A percentile compares a stretch with the other conserved stretches of the same genome.
phyloP scores from a whole-genome alignment of 2,888 invertebrate genomes.

The Phengaris alcon region DNA sequence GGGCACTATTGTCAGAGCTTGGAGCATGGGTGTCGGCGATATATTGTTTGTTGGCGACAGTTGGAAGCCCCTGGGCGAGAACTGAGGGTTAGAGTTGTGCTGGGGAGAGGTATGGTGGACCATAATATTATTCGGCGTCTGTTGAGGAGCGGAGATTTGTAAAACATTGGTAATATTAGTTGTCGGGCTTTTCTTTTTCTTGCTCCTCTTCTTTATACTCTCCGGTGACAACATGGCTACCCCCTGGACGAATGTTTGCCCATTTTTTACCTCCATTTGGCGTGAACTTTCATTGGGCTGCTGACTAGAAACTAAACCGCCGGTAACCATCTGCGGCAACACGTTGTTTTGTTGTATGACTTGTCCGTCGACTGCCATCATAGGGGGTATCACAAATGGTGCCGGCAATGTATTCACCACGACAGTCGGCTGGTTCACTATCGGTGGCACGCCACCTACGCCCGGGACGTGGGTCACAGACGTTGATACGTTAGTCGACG shows the following conservation, averaged over 20 bases:
- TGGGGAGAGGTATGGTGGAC: constrained; percentile 73
- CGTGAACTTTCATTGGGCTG: constrained; percentile 69
- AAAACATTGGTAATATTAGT: constrained; percentile 85
- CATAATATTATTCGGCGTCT: constrained; percentile 82
- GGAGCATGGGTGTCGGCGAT: constrained; percentile 84
- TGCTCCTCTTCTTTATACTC: constrained; percentile 81
- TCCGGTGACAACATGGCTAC: constrained; percentile 83
- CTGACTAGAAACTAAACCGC: constrained; percentile 81
- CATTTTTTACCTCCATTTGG: constrained; percentile 78
- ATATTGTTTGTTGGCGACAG: constrained; percentile 84
- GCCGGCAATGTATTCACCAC: constrained; percentile 89
- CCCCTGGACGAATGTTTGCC: constrained; percentile 62
- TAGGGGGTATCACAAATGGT: constrained; percentile 87
- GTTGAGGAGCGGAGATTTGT: constrained; percentile 83
- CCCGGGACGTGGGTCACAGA: constrained; percentile 83
- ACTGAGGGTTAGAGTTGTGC: constrained; percentile 73
- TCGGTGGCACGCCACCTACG: constrained; percentile 81
- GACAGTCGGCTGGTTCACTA: constrained; percentile 87
- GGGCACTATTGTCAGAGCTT: constrained; percentile 87
- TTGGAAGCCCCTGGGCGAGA: constrained; percentile 87
- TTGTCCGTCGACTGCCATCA: constrained; percentile 87
- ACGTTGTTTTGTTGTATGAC: constrained; percentile 84
- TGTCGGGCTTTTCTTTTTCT: constrained; percentile 86
- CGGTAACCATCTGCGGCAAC: constrained; percentile 83
- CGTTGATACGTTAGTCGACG: constrained; percentile 82